These are phyloP conservation scores for Clusia tigrina DNA, from an alignment of 2,888 invertebrate species.

Conservation along the genomic window DNA sequence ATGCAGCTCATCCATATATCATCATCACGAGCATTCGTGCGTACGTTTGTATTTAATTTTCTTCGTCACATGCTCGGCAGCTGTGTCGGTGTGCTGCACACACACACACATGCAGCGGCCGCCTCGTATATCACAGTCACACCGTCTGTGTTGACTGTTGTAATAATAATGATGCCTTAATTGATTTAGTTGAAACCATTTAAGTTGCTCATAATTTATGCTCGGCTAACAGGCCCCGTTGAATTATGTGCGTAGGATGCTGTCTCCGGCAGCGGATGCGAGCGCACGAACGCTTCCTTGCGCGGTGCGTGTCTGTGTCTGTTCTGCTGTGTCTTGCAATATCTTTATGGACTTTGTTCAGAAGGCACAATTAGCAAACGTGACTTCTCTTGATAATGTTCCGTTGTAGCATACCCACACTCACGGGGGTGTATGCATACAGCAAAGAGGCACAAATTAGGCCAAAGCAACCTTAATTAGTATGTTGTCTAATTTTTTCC, in stretches of 20 bases:
- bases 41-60: not conserved
- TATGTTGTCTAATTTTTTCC: too few species aligned
- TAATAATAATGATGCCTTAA: constrained; percentile 48
- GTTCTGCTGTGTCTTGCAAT: not conserved
- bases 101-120: constrained; percentile 11
- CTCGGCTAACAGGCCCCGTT: constrained; percentile 16
- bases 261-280: not conserved
- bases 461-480: too few species aligned
- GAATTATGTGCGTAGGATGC: not conserved
- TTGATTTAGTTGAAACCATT: constrained; percentile 52
- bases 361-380: constrained; percentile 22
- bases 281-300: not conserved
- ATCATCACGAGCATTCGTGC: not conserved
- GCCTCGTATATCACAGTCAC: constrained; percentile 21
- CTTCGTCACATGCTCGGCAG: not conserved
- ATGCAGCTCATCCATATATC: not conserved
- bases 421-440: too few species aligned
- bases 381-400: constrained; percentile 19
- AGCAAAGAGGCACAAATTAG: too few species aligned
- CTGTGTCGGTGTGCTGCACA: constrained; percentile 2
- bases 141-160: constrained; percentile 33
- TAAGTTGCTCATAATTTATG: constrained; percentile 51
- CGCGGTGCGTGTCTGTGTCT: not conserved
- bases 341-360: not conserved
- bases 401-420: too few species aligned